phyloP scores from a whole-genome alignment of 1,140 invertebrate species.

The Magallana ariakensis region DNA sequence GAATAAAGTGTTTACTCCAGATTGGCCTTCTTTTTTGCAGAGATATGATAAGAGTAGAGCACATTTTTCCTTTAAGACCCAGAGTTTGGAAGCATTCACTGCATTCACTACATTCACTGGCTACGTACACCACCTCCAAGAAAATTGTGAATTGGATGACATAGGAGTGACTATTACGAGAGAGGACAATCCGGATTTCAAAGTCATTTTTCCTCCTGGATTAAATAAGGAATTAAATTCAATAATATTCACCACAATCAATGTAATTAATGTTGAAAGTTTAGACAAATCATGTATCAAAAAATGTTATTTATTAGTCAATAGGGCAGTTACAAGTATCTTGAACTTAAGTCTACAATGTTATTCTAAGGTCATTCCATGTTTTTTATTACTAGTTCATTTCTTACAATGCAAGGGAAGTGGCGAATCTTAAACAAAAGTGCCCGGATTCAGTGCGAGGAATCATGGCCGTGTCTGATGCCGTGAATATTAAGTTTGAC shows the following conservation, averaged over 20 bases:
- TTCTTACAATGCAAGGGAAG: conserved; percentile 35
- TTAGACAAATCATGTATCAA: too few relatives aligned
- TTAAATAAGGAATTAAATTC: conserved; percentile 12
- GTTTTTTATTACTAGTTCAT: conserved; percentile 44
- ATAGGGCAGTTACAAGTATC: too few relatives aligned
- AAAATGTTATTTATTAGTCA: too few relatives aligned
- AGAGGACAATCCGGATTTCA: conserved; percentile 40
- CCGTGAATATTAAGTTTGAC: conserved; percentile 41
- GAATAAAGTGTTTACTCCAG: too few relatives aligned
- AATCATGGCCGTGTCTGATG: conserved; percentile 45
- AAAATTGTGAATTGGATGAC: conserved; percentile 40
- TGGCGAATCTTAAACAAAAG: conserved; percentile 36
- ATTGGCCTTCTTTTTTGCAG: too few relatives aligned
- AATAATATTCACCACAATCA: conserved; percentile 48
- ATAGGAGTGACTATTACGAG: conserved; percentile 47
- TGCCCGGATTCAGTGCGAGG: conserved; percentile 39
- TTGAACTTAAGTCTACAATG: too few relatives aligned
- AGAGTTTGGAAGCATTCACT: conserved; percentile 54
- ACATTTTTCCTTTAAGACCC: conserved; percentile 51
- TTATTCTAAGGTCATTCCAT: too few relatives aligned
- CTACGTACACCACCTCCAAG: conserved; percentile 47
- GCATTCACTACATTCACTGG: too few relatives aligned
- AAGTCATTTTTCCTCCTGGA: conserved; percentile 48
- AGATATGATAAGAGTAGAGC: conserved; percentile 30
- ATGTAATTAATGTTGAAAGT: too few relatives aligned